Conservation (phyloP, 2,113 vertebrate genomes). For the Nestor notabilis region DNA sequence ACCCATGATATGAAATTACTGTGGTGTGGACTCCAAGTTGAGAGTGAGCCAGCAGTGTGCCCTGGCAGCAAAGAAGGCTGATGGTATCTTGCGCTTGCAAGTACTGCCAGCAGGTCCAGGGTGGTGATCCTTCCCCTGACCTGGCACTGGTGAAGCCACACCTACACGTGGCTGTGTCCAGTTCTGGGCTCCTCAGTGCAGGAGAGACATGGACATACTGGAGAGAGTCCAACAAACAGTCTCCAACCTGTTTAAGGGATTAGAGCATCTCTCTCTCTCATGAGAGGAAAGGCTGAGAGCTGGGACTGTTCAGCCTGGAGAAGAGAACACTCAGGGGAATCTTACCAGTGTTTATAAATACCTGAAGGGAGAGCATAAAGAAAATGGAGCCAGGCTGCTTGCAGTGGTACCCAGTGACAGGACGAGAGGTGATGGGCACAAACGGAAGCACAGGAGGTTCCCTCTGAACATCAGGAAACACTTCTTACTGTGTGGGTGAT, state of each 20-base stretch:
- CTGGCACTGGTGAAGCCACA: background rate
- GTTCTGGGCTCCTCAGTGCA: too few relatives aligned
- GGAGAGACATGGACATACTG: background rate
- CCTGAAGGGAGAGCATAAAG: too few relatives aligned
- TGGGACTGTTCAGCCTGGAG: too few relatives aligned
- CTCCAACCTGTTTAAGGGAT: too few relatives aligned
- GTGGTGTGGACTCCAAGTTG: background rate
- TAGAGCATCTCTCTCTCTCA: too few relatives aligned
- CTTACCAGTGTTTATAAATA: background rate
- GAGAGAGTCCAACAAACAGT: background rate
- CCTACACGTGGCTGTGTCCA: too few relatives aligned
- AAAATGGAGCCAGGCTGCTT: too few relatives aligned
- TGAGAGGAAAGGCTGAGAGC: background rate
- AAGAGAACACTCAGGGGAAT: background rate
- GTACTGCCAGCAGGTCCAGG: background rate
- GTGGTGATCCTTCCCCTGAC: background rate
- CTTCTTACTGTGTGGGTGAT: background rate
- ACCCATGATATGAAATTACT: fast-evolving
- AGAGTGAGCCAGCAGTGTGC: background rate
- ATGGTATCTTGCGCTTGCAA: background rate
- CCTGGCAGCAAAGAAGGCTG: background rate
- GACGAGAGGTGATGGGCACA: background rate
- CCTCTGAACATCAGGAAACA: background rate
- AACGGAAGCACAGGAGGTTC: background rate
- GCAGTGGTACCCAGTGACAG: too few relatives aligned